Evolutionary conservation across 2,113 vertebrate species (phyloP).

Genomic region (Agelaius phoeniceus): DNA sequence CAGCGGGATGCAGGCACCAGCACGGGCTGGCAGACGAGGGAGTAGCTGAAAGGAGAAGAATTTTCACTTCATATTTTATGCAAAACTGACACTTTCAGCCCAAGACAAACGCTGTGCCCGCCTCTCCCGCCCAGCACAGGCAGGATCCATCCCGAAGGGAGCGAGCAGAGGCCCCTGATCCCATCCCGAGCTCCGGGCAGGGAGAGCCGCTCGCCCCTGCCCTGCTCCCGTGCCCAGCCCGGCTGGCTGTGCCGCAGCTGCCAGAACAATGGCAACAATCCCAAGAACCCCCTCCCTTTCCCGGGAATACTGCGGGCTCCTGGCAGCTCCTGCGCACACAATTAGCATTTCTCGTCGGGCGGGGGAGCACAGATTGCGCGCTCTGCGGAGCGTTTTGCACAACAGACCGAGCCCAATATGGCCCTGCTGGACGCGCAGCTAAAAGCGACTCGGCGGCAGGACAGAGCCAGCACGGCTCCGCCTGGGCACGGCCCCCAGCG

Average conservation of each 20-base stretch:
- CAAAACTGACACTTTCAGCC: background rate
- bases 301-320: constrained; percentile 7
- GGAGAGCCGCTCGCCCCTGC: background rate
- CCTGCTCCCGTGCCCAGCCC: background rate
- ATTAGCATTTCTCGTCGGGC: constrained; percentile 59
- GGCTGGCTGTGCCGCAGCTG: constrained; percentile 32
- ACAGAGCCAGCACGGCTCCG: background rate
- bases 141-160: background rate
- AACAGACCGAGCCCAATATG: constrained; percentile 64
- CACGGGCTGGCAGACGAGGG: background rate
- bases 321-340: constrained; percentile 58
- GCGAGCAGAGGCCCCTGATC: fast-evolving
- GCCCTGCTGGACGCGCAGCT: constrained; percentile 37
- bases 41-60: background rate
- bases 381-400: constrained; percentile 48
- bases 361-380: constrained; percentile 50
- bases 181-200: background rate
- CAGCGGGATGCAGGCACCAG: background rate
- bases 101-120: background rate
- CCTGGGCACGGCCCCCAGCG: background rate
- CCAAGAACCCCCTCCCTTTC: background rate
- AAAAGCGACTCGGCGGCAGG: background rate
- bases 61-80: constrained; percentile 4
- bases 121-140: background rate
- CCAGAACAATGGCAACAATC: constrained; percentile 41